Evolutionary conservation across 2,113 vertebrate genomes (phyloP).

Genomic region (Pelodiscus sinensis): DNA sequence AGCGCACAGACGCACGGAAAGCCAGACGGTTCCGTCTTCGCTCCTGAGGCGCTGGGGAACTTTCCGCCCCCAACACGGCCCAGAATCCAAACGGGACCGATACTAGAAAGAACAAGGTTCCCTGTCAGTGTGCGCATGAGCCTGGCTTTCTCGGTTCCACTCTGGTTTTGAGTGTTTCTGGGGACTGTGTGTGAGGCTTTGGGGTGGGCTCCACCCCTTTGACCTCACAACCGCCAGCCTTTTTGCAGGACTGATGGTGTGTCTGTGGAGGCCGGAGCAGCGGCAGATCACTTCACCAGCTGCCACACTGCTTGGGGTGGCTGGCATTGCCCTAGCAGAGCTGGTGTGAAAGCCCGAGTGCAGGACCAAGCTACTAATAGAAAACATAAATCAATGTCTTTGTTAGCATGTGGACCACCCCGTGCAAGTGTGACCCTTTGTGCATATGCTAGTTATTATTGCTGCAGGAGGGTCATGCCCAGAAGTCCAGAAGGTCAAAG

Average conservation of each 20-base stretch:
- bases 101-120: neutral
- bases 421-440: constrained; percentile 51
- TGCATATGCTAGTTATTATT: constrained; percentile 58
- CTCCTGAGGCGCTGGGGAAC: neutral
- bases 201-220: neutral
- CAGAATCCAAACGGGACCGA: neutral
- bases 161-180: neutral
- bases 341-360: constrained; percentile 30
- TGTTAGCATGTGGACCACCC: constrained; percentile 22
- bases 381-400: constrained; percentile 57
- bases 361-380: constrained; percentile 59
- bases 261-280: neutral
- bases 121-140: neutral
- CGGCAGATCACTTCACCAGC: neutral
- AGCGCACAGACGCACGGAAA: too few species aligned
- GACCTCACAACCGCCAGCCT: neutral
- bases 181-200: neutral
- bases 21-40: neutral
- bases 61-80: neutral
- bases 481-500: neutral
- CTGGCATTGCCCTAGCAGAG: constrained; percentile 51
- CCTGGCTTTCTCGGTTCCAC: neutral
- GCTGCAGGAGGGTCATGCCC: neutral
- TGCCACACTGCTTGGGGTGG: neutral
- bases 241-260: neutral